Evolutionary conservation across 2,797 vertebrate species (phyloP).

Genomic region (Gallinago stenura): DNA sequence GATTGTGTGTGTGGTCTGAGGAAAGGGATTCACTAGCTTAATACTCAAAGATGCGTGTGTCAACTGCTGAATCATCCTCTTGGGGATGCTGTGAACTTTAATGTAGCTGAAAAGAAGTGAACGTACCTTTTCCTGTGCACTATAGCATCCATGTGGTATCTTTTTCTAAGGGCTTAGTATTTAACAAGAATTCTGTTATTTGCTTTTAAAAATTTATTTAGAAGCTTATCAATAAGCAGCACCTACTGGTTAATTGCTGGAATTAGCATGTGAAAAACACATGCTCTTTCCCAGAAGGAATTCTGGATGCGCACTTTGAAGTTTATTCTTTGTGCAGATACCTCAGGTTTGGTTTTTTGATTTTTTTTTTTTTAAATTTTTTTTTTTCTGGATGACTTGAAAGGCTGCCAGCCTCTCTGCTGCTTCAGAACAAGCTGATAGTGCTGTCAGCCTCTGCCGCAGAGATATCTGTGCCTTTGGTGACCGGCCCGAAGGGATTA

Average conservation of each 20-base stretch:
- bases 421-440: slow-evolving; percentile 60
- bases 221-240: neutral
- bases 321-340: slow-evolving; percentile 27
- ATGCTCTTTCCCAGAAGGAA: neutral
- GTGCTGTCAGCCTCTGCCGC: slow-evolving; percentile 53
- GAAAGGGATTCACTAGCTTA: neutral
- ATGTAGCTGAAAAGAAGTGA: neutral
- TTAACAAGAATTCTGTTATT: neutral
- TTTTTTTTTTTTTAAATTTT: neutral
- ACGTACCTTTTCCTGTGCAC: neutral
- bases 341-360: neutral
- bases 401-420: slow-evolving; percentile 48
- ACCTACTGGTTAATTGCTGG: neutral
- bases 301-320: neutral
- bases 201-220: neutral
- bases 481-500: slow-evolving; percentile 47
- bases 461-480: slow-evolving; percentile 6
- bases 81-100: slow-evolving; percentile 2
- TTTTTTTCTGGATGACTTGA: neutral
- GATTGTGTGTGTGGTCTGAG: neutral
- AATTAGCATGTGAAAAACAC: neutral
- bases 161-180: neutral
- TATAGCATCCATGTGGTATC: neutral
- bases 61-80: slow-evolving; percentile 35
- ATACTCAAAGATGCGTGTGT: neutral